Evolutionary conservation across 2,797 vertebrate genomes (phyloP).

Genomic region (Atherinosoma microstoma): DNA sequence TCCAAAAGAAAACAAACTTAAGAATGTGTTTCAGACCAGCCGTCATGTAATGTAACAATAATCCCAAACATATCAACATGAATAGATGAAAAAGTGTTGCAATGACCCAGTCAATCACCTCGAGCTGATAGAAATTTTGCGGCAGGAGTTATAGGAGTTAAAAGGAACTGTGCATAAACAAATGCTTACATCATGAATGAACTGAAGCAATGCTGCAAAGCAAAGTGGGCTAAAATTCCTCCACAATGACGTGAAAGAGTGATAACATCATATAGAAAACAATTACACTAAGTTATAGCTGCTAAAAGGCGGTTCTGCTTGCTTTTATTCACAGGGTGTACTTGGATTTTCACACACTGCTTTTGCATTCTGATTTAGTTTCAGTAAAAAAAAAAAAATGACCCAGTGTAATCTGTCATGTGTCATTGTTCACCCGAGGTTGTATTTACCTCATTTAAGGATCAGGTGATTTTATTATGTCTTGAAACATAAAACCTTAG

Average conservation of each 20-base stretch:
- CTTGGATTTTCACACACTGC: background rate
- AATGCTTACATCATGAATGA: background rate
- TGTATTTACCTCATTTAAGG: background rate
- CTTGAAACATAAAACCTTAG: background rate
- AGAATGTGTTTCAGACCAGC: too few species aligned
- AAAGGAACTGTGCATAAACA: background rate
- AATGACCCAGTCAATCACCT: background rate
- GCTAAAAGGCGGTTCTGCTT: background rate
- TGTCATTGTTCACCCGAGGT: background rate
- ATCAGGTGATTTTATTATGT: background rate
- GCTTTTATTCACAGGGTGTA: background rate
- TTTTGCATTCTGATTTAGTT: background rate
- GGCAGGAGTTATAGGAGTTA: too few species aligned
- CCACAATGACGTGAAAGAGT: too few species aligned
- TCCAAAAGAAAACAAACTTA: too few species aligned
- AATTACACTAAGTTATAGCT: too few species aligned
- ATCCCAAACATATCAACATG: too few species aligned
- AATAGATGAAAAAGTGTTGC: background rate
- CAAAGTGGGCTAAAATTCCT: too few species aligned
- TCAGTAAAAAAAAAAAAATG: background rate
- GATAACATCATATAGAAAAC: too few species aligned
- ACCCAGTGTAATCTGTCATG: background rate
- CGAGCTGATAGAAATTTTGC: background rate
- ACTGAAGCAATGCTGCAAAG: background rate
- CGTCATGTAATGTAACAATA: too few species aligned